phyloP scores from a whole-genome alignment of 2,888 invertebrate species.

The Kuschelorhynchus macadamiae region DNA sequence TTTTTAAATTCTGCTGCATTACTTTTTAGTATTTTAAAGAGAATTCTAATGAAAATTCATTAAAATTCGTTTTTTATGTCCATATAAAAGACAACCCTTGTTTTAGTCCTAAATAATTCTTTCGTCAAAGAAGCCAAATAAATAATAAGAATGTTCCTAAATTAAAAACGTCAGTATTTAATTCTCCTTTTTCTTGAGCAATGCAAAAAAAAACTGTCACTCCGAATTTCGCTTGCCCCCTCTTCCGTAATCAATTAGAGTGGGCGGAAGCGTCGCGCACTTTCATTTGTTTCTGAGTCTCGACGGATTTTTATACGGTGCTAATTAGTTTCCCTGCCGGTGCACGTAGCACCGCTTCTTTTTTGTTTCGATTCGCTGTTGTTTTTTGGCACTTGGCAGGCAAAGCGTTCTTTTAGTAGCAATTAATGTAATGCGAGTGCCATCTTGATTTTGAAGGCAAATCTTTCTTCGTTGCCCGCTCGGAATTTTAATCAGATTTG shows the following conservation, averaged over 20 bases:
- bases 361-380: conserved; percentile 34
- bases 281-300: conserved; percentile 67
- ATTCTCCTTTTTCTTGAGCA: too few species aligned
- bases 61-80: too few species aligned
- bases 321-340: conserved; percentile 67
- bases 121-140: too few species aligned
- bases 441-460: conserved; percentile 47
- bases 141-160: too few species aligned
- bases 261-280: conserved; percentile 55
- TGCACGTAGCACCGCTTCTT: conserved; percentile 61
- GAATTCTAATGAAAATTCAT: too few species aligned
- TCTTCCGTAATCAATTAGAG: conserved; percentile 33
- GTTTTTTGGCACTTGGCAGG: conserved; percentile 38
- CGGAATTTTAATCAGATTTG: conserved; percentile 35
- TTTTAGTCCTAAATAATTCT: too few species aligned
- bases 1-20: too few species aligned
- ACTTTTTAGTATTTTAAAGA: too few species aligned
- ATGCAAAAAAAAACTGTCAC: conserved; percentile 18
- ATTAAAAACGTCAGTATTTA: neutral
- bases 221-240: conserved; percentile 5
- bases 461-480: conserved; percentile 28
- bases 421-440: conserved; percentile 47
- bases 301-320: conserved; percentile 69
- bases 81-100: too few species aligned
- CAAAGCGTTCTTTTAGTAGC: conserved; percentile 38